These are phyloP conservation scores for Leptocoma aspasia DNA, from an alignment of 2,113 vertebrate genomes.

Conservation along the genomic window DNA sequence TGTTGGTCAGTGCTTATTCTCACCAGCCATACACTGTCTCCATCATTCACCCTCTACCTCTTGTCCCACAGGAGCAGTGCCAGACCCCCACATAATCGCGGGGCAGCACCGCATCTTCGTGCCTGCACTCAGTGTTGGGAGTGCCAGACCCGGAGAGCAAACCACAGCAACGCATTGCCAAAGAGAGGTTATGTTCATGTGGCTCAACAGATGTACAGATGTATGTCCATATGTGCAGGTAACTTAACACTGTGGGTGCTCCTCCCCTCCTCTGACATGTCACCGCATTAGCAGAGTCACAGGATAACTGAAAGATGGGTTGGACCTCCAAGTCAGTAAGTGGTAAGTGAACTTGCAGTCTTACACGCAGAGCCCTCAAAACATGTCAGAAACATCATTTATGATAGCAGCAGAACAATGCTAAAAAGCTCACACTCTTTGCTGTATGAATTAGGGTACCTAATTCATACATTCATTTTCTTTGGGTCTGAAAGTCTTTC, in stretches of 20 bases:
- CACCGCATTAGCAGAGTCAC: not conserved
- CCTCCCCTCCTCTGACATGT: not conserved
- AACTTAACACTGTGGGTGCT: not conserved
- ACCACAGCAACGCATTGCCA: not conserved
- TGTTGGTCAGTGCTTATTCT: not conserved
- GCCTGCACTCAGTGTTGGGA: not conserved
- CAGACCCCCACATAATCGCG: not conserved
- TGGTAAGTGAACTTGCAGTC: not conserved
- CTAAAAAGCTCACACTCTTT: not conserved
- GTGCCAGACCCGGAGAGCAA: not conserved
- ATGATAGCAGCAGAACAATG: not conserved
- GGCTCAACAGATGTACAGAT: not conserved
- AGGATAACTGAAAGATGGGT: not conserved
- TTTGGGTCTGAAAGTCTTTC: not conserved
- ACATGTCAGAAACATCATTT: not conserved
- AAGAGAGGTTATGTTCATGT: not conserved
- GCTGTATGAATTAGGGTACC: not conserved
- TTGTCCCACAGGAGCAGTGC: not conserved
- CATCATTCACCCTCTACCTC: not conserved
- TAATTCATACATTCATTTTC: not conserved
- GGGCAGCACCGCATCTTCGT: not conserved
- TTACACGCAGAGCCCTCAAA: not conserved
- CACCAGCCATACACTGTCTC: rapidly evolving
- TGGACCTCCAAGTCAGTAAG: not conserved
- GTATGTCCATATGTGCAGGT: not conserved